phyloP scores from a whole-genome alignment of 2,888 invertebrate species.

The Thalpophila matura region DNA sequence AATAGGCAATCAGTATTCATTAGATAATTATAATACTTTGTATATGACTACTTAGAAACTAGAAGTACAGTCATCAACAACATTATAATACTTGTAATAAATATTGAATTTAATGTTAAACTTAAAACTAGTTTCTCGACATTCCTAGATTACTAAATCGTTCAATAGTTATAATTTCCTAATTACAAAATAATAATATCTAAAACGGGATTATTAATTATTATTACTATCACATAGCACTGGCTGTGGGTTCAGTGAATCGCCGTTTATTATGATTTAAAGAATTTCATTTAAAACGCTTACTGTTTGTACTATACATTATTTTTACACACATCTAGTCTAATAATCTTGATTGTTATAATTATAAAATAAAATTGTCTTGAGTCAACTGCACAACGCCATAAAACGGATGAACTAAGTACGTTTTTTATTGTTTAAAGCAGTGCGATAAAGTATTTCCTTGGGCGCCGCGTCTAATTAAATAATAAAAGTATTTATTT shows the following conservation, averaged over 20 bases:
- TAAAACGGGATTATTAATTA: slow-evolving; percentile 58
- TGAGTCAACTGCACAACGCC: slow-evolving; percentile 32
- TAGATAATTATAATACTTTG: slow-evolving; percentile 59
- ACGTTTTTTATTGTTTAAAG: slow-evolving; percentile 39
- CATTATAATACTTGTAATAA: slow-evolving; percentile 59
- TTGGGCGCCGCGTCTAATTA: slow-evolving; percentile 41
- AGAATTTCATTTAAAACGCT: slow-evolving; percentile 60
- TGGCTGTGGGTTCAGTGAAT: slow-evolving; percentile 79
- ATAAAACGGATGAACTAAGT: slow-evolving; percentile 45
- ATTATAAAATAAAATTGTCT: slow-evolving; percentile 24
- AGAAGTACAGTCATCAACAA: slow-evolving; percentile 63
- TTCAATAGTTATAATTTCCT: slow-evolving; percentile 36
- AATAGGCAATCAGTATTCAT: slow-evolving; percentile 45
- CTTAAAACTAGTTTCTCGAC: slow-evolving; percentile 39
- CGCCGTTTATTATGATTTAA: slow-evolving; percentile 69
- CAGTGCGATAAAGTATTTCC: slow-evolving; percentile 24
- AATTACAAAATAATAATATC: slow-evolving; percentile 50
- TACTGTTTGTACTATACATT: slow-evolving; percentile 65
- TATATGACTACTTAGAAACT: slow-evolving; percentile 56
- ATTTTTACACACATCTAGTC: slow-evolving; percentile 33
- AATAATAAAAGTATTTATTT: slow-evolving; percentile 52
- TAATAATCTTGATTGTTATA: slow-evolving; percentile 18
- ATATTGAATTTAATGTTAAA: slow-evolving; percentile 54
- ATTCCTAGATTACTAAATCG: slow-evolving; percentile 27
- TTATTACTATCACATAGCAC: slow-evolving; percentile 85